phyloP scores from a whole-genome alignment of 2,888 invertebrate genomes.

The Aplocera efformata region DNA sequence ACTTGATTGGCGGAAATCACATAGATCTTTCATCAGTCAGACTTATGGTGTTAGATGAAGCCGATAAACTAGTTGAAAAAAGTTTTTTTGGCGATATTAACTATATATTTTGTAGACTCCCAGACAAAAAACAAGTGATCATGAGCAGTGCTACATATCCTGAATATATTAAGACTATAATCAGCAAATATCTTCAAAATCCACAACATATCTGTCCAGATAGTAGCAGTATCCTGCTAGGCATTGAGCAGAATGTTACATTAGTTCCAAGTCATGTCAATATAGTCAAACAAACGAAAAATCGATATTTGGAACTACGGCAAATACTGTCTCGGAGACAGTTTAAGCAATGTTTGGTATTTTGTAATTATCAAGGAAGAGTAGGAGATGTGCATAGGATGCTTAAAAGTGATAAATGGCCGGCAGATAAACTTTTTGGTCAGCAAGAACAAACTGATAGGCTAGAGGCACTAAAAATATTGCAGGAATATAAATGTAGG shows the following conservation, averaged over 20 bases:
- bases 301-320: conserved; percentile 83
- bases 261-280: conserved; percentile 82
- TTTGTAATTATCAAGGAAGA: conserved; percentile 93
- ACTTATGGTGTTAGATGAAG: conserved; percentile 96
- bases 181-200: conserved; percentile 88
- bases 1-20: conserved; percentile 86
- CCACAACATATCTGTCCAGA: conserved; percentile 89
- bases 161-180: conserved; percentile 84
- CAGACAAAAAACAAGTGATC: conserved; percentile 91
- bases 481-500: conserved; percentile 90
- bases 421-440: conserved; percentile 88
- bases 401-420: conserved; percentile 87
- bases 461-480: conserved; percentile 85
- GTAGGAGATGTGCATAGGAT: conserved; percentile 88
- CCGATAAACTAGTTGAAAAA: conserved; percentile 94
- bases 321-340: conserved; percentile 85
- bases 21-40: conserved; percentile 82
- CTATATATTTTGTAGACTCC: conserved; percentile 86
- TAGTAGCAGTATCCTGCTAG: conserved; percentile 82
- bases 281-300: conserved; percentile 82
- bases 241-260: conserved; percentile 88
- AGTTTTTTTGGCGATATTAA: conserved; percentile 88
- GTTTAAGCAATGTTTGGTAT: conserved; percentile 95
- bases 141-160: conserved; percentile 97
- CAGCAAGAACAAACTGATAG: conserved; percentile 89